phyloP scores from a whole-genome alignment of 2,113 vertebrate species.

The Kobus ellipsiprymnus region DNA sequence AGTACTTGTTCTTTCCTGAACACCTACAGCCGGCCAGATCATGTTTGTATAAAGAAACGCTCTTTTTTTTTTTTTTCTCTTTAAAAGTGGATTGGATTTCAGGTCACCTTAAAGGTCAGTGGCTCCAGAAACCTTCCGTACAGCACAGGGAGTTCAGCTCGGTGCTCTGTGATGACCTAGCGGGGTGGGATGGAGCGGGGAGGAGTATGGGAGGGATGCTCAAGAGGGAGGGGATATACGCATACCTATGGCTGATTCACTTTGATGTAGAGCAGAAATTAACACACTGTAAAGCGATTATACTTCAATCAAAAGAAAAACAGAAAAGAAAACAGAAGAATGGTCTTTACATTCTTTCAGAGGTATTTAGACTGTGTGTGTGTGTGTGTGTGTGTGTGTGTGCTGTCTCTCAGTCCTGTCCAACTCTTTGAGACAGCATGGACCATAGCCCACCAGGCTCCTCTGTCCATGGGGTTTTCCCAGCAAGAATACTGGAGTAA shows the following conservation, averaged over 20 bases:
- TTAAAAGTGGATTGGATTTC: conserved; percentile 31
- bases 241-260: not conserved
- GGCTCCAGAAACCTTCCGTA: not conserved
- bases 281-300: not conserved
- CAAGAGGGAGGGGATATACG: not conserved
- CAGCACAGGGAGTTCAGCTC: not conserved
- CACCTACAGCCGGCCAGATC: conserved; percentile 21
- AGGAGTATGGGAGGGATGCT: not conserved
- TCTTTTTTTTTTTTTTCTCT: not conserved
- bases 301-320: not conserved
- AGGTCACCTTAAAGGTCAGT: conserved; percentile 30
- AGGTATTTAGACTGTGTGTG: not conserved
- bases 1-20: conserved; percentile 44
- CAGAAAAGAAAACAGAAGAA: not conserved
- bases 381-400: not conserved
- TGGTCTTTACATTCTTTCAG: not conserved
- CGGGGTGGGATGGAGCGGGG: not conserved
- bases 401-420: not conserved
- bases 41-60: conserved; percentile 31
- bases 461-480: not conserved
- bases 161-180: not conserved
- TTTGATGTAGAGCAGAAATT: not conserved
- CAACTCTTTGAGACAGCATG: not conserved
- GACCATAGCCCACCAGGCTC: not conserved
- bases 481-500: not conserved